Conservation (phyloP, 1,140 invertebrate genomes). For the Epicauta chinensis region DNA sequence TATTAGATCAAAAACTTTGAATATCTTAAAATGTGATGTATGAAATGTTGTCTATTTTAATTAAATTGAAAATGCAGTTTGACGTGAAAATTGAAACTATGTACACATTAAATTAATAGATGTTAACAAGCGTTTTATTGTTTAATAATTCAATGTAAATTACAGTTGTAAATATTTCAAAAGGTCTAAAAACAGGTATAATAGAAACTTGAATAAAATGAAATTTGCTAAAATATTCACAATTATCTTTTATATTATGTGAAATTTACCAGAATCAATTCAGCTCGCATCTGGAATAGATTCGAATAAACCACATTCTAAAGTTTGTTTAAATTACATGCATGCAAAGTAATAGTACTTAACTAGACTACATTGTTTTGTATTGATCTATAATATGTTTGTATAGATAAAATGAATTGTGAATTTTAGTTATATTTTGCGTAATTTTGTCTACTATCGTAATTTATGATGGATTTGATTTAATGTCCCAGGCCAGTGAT, state of each 20-base stretch:
- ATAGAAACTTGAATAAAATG: slow-evolving; percentile 4
- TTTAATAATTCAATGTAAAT: slow-evolving; percentile 16
- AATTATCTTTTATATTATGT: neutral
- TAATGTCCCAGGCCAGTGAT: slow-evolving; percentile 2
- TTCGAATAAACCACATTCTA: too few relatives aligned
- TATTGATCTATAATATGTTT: too few relatives aligned
- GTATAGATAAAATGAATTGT: too few relatives aligned
- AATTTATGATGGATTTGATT: slow-evolving; percentile 2
- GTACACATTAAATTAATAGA: slow-evolving; percentile 13
- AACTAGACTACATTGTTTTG: too few relatives aligned
- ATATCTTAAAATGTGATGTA: neutral
- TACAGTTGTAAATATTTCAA: slow-evolving; percentile 15
- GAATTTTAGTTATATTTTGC: too few relatives aligned
- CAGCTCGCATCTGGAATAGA: too few relatives aligned
- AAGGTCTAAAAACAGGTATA: slow-evolving; percentile 12
- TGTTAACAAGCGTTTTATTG: slow-evolving; percentile 17
- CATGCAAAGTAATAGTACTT: too few relatives aligned
- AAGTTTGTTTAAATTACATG: too few relatives aligned
- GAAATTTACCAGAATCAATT: too few relatives aligned
- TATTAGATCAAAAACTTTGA: neutral
- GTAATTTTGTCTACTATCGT: too few relatives aligned
- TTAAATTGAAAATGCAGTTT: slow-evolving; percentile 6
- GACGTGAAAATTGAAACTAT: slow-evolving; percentile 11
- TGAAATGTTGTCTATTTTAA: neutral
- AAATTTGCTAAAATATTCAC: slow-evolving; percentile 15